Evolutionary conservation across 2,113 vertebrate genomes (phyloP).

Genomic region (Tyto alba): DNA sequence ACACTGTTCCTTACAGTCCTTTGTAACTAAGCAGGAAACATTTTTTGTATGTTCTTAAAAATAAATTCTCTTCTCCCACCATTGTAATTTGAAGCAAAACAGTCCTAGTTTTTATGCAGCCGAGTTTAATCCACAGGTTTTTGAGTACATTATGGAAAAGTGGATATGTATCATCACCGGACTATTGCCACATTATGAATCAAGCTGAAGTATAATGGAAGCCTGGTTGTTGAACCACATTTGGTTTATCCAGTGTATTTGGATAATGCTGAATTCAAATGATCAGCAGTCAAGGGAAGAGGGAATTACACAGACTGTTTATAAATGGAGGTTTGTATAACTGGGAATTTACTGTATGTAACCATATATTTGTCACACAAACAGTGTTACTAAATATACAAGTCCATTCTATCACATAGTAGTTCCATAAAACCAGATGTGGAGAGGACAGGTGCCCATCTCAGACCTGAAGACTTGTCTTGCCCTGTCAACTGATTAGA

Average conservation of each 20-base stretch:
- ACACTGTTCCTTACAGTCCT: neutral
- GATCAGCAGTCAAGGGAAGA: neutral
- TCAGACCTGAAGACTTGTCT: neutral
- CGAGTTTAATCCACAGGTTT: neutral
- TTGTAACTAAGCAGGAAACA: neutral
- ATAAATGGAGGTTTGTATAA: neutral
- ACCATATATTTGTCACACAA: neutral
- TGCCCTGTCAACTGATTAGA: neutral
- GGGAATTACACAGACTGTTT: neutral
- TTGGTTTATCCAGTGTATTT: neutral
- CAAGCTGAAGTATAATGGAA: neutral
- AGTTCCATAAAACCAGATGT: neutral
- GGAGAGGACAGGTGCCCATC: neutral
- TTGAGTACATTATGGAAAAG: neutral
- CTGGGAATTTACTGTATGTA: neutral
- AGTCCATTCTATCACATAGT: neutral
- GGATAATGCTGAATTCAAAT: neutral
- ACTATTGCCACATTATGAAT: neutral
- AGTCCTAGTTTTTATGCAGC: neutral
- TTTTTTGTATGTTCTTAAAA: neutral
- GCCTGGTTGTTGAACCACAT: slow-evolving; percentile 11
- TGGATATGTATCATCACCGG: neutral
- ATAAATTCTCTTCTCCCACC: neutral
- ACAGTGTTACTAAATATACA: neutral
- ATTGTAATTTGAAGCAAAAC: slow-evolving; percentile 13